Percentiles rank a stretch among this genome's conserved stretches.
Conservation (phyloP, 2,113 vertebrate species). For the Protobothrops flavoviridis region DNA sequence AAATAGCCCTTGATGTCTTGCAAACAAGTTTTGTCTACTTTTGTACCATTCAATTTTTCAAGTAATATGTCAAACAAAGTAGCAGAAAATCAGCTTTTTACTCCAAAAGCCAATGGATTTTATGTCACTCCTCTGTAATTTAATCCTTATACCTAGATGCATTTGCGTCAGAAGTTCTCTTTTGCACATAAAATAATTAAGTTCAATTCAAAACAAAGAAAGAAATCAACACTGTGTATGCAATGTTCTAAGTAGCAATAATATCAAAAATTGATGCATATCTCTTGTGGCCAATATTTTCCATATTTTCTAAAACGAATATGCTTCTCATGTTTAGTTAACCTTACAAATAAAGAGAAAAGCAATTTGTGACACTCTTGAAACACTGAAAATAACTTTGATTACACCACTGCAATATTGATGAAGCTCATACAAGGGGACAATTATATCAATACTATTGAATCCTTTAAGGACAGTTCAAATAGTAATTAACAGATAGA, state of each 20-base stretch:
- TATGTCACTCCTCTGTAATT: slow-evolving; percentile 11
- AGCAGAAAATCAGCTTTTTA: not conserved
- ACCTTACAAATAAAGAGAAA: not conserved
- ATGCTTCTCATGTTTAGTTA: not conserved
- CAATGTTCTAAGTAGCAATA: not conserved
- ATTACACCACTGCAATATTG: not conserved
- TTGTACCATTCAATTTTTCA: slow-evolving; percentile 2
- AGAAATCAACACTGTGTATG: not conserved
- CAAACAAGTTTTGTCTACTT: not conserved
- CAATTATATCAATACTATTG: not conserved
- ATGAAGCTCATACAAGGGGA: not conserved
- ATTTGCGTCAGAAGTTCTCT: not conserved
- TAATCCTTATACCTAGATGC: not conserved
- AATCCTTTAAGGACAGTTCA: not conserved
- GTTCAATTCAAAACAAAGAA: not conserved
- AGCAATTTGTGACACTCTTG: not conserved
- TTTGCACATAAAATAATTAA: not conserved
- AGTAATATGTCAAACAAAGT: not conserved
- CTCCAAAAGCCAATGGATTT: not conserved
- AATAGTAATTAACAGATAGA: not conserved
- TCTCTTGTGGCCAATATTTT: not conserved
- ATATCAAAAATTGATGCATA: not conserved
- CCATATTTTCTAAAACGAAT: not conserved
- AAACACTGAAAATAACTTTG: not conserved
- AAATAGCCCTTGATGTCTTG: slow-evolving; percentile 10